A percentile compares a stretch with the other conserved stretches of the same genome.
These are phyloP conservation scores for Hypolimnas misippus DNA, from an alignment of 2,888 invertebrate species.

Conservation along the genomic window DNA sequence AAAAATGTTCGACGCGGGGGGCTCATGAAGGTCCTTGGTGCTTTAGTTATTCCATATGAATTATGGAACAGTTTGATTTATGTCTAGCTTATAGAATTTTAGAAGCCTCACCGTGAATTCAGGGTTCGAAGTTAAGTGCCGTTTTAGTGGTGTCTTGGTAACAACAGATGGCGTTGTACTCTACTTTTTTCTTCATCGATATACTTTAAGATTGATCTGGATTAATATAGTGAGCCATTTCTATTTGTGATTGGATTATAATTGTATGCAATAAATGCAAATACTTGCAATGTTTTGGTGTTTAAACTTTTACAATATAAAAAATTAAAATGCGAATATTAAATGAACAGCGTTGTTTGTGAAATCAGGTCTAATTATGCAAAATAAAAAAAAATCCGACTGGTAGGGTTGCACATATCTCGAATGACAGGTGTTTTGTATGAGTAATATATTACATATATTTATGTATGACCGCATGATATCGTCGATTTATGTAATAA, in stretches of 20 bases:
- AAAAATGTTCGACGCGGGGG: conserved; percentile 77
- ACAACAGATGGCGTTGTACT: conserved; percentile 8
- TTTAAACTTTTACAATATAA: neutral
- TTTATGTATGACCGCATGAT: conserved; percentile 9
- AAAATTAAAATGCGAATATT: neutral
- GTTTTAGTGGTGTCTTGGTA: neutral
- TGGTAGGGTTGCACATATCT: conserved; percentile 28
- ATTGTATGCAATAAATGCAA: too few relatives aligned
- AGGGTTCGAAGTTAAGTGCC: neutral
- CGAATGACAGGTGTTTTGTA: conserved; percentile 37
- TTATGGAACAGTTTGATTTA: conserved; percentile 76
- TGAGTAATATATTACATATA: conserved; percentile 23
- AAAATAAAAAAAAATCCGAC: conserved; percentile 18
- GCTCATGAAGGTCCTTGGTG: conserved; percentile 59
- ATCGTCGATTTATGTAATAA: conserved; percentile 26
- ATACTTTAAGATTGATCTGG: too few relatives aligned
- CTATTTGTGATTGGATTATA: too few relatives aligned
- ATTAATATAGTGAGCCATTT: too few relatives aligned
- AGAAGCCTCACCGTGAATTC: conserved; percentile 13
- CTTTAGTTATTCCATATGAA: conserved; percentile 74
- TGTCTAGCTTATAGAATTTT: conserved; percentile 60
- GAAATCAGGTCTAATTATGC: conserved; percentile 22
- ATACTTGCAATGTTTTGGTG: too few relatives aligned
- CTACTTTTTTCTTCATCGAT: neutral
- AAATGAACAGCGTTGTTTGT: conserved; percentile 15